Evolutionary conservation across 2,113 vertebrate species (phyloP), one percentile per base, ranked within the genome.

Genomic region (Athene cunicularia): DNA sequence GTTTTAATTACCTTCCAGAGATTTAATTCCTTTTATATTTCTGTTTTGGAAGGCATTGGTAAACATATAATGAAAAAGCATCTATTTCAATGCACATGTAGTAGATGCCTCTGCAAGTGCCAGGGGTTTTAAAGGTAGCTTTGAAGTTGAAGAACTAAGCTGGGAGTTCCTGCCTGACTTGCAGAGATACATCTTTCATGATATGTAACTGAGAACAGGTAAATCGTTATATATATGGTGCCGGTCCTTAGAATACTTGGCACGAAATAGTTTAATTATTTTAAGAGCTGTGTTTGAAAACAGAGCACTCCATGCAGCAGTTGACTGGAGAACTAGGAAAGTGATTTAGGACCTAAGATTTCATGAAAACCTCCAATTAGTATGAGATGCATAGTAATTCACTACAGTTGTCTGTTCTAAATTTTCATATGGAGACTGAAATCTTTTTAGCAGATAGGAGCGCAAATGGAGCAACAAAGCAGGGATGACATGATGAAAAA

Each of bases 81-180:
- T 93, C 92, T 92, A 7, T 90, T 96, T 90, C 74, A 70, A 8
- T 1, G 3, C 30, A 39, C 2, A 0, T n/a, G 74, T 45, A 88
- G 90, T 88, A 90, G 77, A n/a, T 94, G 71, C 74, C 33, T 89
- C 71, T 94, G 66, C 80, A 64, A 85, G 66, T 87, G 87, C 91
- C 95, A 81, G 43, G 53, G 27, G 14, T 75, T 96, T 93, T 87
- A 85, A 72, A 90, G 64, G 39, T 39, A 49, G 73, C 93, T 96
- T 97, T 96, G 93, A 97, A 96, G 81, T 86, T 88, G 85, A 76
- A 74, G 70, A 93, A 79, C 58, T 68, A 77, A 95, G 66, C 82
- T 93, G 76, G 91, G 80, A 87, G 66, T 91, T 95, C 88, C 91
- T 94, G 94, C 91, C 83, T 85, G 80, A 88, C 86, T 91, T 81